Conservation (phyloP, 2,797 vertebrate genomes). For the Chloroceryle inda region DNA sequence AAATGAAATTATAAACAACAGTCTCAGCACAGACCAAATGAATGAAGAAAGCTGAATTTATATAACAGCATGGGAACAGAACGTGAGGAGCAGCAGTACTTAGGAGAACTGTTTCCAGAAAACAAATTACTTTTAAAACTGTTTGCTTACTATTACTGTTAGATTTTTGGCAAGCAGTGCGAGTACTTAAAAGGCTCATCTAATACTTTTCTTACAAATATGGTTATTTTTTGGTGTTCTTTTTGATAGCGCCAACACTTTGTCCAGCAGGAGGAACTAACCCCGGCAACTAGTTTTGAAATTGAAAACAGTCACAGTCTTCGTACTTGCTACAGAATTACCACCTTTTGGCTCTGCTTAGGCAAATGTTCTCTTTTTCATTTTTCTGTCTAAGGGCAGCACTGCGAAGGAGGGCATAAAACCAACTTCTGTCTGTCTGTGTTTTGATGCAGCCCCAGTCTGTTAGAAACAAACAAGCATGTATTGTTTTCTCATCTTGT, state of each 20-base stretch:
- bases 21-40: not conserved
- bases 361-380: not conserved
- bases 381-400: not conserved
- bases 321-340: not conserved
- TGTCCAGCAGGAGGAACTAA: not conserved
- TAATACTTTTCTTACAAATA: not conserved
- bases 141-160: not conserved
- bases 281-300: not conserved
- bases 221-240: not conserved
- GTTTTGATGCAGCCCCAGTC: not conserved
- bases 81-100: not conserved
- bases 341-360: not conserved
- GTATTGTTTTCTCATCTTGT: not conserved
- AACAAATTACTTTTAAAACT: not conserved
- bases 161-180: not conserved
- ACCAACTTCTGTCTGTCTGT: not conserved
- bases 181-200: not conserved
- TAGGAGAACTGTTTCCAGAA: not conserved
- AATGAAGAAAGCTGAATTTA: not conserved
- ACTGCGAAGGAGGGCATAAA: not conserved
- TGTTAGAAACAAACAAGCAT: not conserved
- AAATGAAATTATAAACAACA: not conserved
- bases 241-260: not conserved
- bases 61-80: not conserved
- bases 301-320: not conserved